phyloP scores from a whole-genome alignment of 2,113 vertebrate genomes.

The Scomber scombrus region DNA sequence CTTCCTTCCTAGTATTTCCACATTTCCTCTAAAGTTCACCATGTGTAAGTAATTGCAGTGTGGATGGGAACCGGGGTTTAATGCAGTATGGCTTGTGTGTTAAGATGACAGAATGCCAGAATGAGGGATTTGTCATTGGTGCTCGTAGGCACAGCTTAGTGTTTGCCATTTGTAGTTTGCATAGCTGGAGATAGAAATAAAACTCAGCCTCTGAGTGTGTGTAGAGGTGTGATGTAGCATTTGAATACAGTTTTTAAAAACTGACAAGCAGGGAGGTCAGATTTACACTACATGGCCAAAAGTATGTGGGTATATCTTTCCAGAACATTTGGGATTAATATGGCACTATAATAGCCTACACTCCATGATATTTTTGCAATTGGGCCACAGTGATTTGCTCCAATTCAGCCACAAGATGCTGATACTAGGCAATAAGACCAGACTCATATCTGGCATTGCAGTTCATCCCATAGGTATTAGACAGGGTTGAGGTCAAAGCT shows the following conservation, averaged over 20 bases:
- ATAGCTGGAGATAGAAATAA: neutral
- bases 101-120: neutral
- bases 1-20: neutral
- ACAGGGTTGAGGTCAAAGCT: neutral
- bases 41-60: conserved; percentile 30
- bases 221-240: neutral
- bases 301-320: neutral
- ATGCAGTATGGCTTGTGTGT: neutral
- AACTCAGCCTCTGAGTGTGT: neutral
- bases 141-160: neutral
- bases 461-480: neutral
- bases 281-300: neutral
- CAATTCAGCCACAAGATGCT: too few relatives aligned
- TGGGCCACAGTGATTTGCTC: neutral
- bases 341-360: neutral
- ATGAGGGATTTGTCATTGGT: conserved; percentile 11
- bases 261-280: neutral
- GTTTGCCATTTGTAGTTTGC: neutral
- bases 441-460: neutral
- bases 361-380: neutral
- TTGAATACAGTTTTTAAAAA: neutral
- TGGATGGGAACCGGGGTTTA: conserved; percentile 18
- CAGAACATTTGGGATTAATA: neutral
- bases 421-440: too few relatives aligned
- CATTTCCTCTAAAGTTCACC: conserved; percentile 11